Evolutionary conservation across 2,797 vertebrate genomes (phyloP).

Genomic region (Ptychobarbus kaznakovi): DNA sequence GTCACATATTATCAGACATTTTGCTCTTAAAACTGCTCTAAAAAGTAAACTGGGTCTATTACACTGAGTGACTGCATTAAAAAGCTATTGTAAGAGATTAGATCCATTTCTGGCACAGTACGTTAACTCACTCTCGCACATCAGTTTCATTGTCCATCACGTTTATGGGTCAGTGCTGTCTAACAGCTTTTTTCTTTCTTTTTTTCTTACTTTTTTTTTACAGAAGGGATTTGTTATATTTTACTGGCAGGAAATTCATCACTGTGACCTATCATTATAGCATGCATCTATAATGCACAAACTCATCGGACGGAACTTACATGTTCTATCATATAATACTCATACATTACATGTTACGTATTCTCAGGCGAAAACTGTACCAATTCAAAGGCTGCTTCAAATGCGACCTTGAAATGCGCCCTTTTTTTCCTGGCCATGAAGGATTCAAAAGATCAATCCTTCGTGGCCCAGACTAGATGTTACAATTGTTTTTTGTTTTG

Average conservation of each 20-base stretch:
- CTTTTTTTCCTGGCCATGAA: background rate
- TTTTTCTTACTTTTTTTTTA: background rate
- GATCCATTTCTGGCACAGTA: conserved; percentile 43
- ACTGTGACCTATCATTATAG: conserved; percentile 4
- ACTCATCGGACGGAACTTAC: background rate
- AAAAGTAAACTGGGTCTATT: conserved; percentile 31
- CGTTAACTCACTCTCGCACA: conserved; percentile 21
- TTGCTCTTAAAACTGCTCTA: conserved; percentile 21
- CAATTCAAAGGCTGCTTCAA: background rate
- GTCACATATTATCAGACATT: background rate
- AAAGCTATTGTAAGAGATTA: conserved; percentile 34
- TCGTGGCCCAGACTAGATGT: background rate
- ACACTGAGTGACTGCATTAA: conserved; percentile 41
- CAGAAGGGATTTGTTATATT: background rate
- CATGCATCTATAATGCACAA: background rate
- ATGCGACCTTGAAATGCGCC: background rate
- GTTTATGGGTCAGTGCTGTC: conserved; percentile 47
- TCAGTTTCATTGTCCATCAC: conserved; percentile 32
- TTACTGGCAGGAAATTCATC: conserved; percentile 8
- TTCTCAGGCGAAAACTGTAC: no score
- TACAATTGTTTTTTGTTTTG: no score
- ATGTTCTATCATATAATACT: conserved; percentile 16
- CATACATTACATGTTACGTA: background rate
- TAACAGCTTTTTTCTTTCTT: background rate
- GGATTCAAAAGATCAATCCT: background rate